These are phyloP conservation scores for Thereva nobilitata DNA, from an alignment of 2,888 invertebrate species.

Conservation along the genomic window DNA sequence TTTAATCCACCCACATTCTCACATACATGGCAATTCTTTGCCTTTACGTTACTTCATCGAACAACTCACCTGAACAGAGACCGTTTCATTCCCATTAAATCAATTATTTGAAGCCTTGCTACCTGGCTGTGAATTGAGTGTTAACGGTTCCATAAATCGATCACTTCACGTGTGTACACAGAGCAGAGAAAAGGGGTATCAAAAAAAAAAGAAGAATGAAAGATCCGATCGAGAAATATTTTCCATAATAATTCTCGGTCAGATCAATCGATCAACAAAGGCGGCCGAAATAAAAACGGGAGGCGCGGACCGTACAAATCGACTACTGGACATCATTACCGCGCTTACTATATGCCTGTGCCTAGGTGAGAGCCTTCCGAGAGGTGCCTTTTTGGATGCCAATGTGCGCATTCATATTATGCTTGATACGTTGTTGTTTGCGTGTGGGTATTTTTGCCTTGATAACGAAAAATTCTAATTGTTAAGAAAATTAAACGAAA, in stretches of 20 bases:
- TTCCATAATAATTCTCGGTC: constrained; percentile 29
- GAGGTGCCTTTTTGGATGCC: too few relatives aligned
- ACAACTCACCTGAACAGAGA: constrained; percentile 2
- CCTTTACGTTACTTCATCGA: not conserved
- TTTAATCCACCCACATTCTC: constrained; percentile 27
- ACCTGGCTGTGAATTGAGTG: constrained; percentile 14
- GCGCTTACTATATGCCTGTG: not conserved
- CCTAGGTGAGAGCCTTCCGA: too few relatives aligned
- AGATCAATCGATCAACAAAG: constrained; percentile 30
- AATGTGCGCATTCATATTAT: too few relatives aligned
- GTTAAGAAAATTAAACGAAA: constrained; percentile 38
- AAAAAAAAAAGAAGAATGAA: not conserved
- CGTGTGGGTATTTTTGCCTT: constrained; percentile 5
- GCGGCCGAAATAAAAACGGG: constrained; percentile 20
- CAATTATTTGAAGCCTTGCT: constrained; percentile 38
- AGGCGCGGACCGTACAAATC: constrained; percentile 38
- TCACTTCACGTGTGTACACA: constrained; percentile 28
- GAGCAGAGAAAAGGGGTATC: constrained; percentile 8
- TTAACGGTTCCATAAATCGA: constrained; percentile 36
- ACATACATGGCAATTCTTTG: not conserved
- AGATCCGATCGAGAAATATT: constrained; percentile 7
- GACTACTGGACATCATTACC: constrained; percentile 39
- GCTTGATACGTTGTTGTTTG: constrained; percentile 6
- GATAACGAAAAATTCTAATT: constrained; percentile 34
- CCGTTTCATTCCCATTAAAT: constrained; percentile 38